A percentile compares a stretch with the other conserved stretches of the same genome.
Evolutionary conservation across 2,113 vertebrate genomes (phyloP).

Genomic region (Sclerurus mexicanus): DNA sequence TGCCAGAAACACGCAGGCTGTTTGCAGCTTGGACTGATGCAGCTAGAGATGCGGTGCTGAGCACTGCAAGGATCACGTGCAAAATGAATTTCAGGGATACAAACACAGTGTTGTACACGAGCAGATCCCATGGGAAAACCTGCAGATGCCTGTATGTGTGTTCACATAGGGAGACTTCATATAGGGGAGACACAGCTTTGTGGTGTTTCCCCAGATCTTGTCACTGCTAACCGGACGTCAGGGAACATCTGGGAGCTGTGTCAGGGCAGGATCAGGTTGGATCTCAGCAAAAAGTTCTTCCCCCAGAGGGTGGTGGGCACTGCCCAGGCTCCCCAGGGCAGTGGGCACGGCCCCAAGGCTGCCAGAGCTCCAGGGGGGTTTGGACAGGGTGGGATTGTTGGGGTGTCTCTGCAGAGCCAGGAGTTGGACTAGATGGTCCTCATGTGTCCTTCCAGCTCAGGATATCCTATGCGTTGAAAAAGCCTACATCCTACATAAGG

Average conservation of each 20-base stretch:
- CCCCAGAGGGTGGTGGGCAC: background rate
- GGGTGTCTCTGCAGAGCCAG: background rate
- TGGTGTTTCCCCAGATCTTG: background rate
- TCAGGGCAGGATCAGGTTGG: accelerated
- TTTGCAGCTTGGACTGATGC: background rate
- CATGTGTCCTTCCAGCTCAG: background rate
- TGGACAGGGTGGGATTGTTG: background rate
- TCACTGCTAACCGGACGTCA: background rate
- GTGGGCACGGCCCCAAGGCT: background rate
- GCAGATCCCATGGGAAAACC: background rate
- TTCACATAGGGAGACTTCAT: background rate
- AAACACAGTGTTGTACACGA: background rate
- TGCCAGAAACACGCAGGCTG: background rate
- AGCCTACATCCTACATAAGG: background rate
- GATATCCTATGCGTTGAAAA: background rate
- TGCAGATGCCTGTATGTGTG: background rate
- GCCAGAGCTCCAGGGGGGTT: background rate
- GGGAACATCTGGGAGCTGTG: background rate
- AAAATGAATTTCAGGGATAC: background rate
- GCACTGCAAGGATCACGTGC: background rate
- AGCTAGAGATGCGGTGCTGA: constrained; percentile 6
- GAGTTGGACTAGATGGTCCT: accelerated
- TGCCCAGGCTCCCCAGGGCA: background rate
- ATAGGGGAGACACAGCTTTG: background rate
- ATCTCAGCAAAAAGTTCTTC: background rate